Evolutionary conservation across 2,888 invertebrate species (phyloP).

Genomic region (Hydrotaea cyrtoneurina): DNA sequence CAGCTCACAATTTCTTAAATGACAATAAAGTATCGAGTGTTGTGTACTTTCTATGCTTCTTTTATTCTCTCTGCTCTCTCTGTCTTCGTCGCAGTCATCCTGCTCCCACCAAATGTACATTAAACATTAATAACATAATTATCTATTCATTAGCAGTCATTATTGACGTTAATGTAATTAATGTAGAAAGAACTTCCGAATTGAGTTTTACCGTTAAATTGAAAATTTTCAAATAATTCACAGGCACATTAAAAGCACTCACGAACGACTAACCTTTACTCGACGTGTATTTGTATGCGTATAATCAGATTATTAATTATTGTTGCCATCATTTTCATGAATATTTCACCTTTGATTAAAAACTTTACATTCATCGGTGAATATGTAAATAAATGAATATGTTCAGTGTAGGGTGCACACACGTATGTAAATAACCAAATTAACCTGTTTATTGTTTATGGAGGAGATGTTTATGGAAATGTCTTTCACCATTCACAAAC

Average conservation of each 20-base stretch:
- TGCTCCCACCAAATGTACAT: neutral
- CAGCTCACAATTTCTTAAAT: constrained; percentile 2
- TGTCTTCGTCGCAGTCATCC: neutral
- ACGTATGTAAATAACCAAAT: neutral
- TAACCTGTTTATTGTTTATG: constrained; percentile 22
- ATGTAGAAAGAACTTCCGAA: constrained; percentile 54
- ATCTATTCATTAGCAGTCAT: constrained; percentile 50
- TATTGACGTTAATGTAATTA: constrained; percentile 53
- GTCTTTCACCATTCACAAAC: constrained; percentile 1
- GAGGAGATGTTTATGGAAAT: neutral
- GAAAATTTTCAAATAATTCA: constrained; percentile 27
- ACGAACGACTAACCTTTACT: constrained; percentile 4
- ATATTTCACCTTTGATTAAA: constrained; percentile 38
- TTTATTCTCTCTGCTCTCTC: neutral
- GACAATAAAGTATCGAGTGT: neutral
- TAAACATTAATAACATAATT: constrained; percentile 47
- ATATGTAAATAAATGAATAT: neutral
- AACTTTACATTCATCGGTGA: neutral
- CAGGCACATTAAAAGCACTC: neutral
- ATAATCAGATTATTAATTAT: constrained; percentile 44
- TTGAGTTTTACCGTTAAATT: constrained; percentile 49
- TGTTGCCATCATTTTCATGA: constrained; percentile 15
- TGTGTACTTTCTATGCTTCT: neutral
- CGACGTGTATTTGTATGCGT: neutral
- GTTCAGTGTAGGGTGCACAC: neutral